phyloP scores from a whole-genome alignment of 2,797 vertebrate genomes.

The Amazona ochrocephala region DNA sequence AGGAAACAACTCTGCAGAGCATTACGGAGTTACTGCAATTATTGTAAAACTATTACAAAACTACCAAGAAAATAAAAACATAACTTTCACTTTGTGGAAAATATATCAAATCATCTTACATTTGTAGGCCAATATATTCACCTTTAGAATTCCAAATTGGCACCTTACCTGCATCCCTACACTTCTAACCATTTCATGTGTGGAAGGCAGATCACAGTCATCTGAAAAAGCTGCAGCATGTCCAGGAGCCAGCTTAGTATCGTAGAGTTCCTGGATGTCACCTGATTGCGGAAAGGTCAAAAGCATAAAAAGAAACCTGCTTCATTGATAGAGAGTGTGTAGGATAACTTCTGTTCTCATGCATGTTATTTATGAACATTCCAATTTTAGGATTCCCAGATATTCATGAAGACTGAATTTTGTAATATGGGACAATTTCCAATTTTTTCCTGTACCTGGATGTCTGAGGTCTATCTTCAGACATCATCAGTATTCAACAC shows the following conservation, averaged over 20 bases:
- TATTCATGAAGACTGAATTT: background rate
- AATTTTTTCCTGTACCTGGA: background rate
- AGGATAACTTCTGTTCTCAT: background rate
- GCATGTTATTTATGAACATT: background rate
- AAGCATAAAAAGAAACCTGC: background rate
- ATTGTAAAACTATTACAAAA: background rate
- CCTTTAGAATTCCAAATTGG: background rate
- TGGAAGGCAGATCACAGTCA: constrained; percentile 92
- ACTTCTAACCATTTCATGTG: constrained; percentile 89
- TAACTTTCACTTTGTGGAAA: background rate
- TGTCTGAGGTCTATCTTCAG: background rate
- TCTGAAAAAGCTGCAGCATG: constrained; percentile 94
- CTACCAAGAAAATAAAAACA: background rate
- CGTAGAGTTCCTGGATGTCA: constrained; percentile 90
- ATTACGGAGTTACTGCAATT: background rate
- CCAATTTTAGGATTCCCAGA: background rate
- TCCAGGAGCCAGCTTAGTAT: constrained; percentile 84
- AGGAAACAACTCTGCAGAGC: background rate
- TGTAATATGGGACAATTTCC: background rate
- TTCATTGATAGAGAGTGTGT: background rate
- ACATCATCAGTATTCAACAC: background rate
- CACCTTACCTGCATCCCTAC: constrained; percentile 93
- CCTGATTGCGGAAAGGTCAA: constrained; percentile 76
- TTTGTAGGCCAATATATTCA: background rate
- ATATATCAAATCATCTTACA: background rate